These are phyloP conservation scores for Eupithecia vulgata DNA, from an alignment of 2,888 invertebrate species.

Conservation along the genomic window DNA sequence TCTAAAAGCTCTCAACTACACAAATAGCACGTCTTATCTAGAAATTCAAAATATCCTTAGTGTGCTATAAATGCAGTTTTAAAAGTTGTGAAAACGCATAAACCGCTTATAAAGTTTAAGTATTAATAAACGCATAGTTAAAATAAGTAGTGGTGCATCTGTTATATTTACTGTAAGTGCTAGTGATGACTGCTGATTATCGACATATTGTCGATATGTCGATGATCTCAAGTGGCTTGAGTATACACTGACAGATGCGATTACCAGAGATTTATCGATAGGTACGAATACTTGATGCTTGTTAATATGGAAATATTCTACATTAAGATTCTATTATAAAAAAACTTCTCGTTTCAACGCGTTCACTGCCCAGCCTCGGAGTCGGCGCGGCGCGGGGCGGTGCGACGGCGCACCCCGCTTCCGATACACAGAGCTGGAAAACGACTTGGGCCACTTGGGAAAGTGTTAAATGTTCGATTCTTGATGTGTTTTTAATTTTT, in stretches of 20 bases:
- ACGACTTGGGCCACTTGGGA: too few relatives aligned
- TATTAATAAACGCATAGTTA: constrained; percentile 15
- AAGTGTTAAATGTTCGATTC: neutral
- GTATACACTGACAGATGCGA: constrained; percentile 41
- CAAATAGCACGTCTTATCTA: neutral
- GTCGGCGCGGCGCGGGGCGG: too few relatives aligned
- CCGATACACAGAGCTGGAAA: too few relatives aligned
- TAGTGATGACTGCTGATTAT: constrained; percentile 38
- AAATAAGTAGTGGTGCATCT: constrained; percentile 27
- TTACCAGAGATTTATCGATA: constrained; percentile 37
- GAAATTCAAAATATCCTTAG: neutral
- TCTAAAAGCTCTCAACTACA: neutral
- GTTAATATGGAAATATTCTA: neutral
- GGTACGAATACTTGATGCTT: constrained; percentile 14
- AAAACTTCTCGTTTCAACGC: too few relatives aligned
- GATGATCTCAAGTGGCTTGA: constrained; percentile 39
- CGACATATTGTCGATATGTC: constrained; percentile 27
- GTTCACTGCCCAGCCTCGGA: too few relatives aligned
- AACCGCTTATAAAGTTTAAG: constrained; percentile 13
- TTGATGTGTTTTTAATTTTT: neutral
- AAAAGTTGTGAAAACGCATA: constrained; percentile 2
- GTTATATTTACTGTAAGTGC: constrained; percentile 34
- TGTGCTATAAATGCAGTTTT: neutral
- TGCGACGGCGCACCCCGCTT: too few relatives aligned
- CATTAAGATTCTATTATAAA: neutral